Percentiles rank a stretch among this genome's conserved stretches.
phyloP scores from a whole-genome alignment of 2,797 vertebrate species.

The Adrianichthys oophorus region DNA sequence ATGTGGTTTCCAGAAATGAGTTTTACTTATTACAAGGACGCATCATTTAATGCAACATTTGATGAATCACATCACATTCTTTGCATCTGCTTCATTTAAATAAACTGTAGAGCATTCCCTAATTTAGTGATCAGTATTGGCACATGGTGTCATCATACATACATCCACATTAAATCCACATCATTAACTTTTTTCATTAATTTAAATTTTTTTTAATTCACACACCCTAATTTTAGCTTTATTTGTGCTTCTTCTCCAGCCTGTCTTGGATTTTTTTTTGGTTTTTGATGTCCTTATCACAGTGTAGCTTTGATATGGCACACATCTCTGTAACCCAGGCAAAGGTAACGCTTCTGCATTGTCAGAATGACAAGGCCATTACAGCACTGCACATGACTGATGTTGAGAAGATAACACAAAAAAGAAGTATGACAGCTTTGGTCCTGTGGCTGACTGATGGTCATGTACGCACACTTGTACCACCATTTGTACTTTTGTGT shows the following conservation, averaged over 20 bases:
- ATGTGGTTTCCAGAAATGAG: conserved; percentile 28
- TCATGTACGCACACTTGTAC: conserved; percentile 28
- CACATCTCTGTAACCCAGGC: conserved; percentile 49
- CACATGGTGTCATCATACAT: conserved; percentile 1
- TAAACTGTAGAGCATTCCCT: conserved; percentile 27
- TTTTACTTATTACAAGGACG: conserved; percentile 30
- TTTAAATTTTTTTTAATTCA: neutral
- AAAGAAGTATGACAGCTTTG: conserved; percentile 51
- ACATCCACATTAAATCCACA: neutral
- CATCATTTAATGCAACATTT: conserved; percentile 21
- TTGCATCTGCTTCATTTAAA: conserved; percentile 32
- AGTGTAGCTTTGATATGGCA: conserved; percentile 39
- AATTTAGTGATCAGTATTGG: conserved; percentile 11
- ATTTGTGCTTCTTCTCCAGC: neutral
- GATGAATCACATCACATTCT: conserved; percentile 38
- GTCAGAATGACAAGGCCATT: conserved; percentile 59
- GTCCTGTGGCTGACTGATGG: conserved; percentile 58
- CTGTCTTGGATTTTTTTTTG: conserved; percentile 5
- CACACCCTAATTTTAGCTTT: neutral
- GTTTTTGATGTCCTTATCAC: conserved; percentile 41
- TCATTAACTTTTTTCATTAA: neutral
- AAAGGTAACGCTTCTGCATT: conserved; percentile 49
- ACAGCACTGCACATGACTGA: conserved; percentile 47
- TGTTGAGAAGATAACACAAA: conserved; percentile 48
- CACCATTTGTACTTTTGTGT: conserved; percentile 15